Evolutionary conservation across 2,888 invertebrate genomes (phyloP).

Genomic region (Drosophila atripex): DNA sequence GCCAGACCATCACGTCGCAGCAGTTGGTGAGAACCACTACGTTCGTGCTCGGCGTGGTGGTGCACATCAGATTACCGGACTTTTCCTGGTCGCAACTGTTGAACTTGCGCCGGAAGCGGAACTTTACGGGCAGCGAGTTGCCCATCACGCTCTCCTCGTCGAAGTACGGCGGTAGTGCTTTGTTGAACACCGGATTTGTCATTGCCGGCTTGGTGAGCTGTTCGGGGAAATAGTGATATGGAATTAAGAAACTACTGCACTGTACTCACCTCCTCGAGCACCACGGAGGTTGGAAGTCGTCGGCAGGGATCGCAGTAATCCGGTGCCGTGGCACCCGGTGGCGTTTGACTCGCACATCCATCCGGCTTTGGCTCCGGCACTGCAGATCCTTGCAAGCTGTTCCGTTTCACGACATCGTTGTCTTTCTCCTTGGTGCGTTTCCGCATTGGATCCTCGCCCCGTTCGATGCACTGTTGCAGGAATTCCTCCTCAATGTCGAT

Average conservation of each 20-base stretch:
- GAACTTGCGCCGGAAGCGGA: conserved; percentile 60
- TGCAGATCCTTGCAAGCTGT: neutral
- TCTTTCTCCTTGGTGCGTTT: conserved; percentile 1
- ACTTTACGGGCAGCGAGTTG: conserved; percentile 56
- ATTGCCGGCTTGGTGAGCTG: conserved; percentile 58
- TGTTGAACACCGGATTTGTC: conserved; percentile 50
- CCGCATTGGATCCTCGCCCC: conserved; percentile 17
- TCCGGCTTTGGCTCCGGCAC: conserved; percentile 12
- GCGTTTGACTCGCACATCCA: conserved; percentile 48
- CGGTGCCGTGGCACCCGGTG: conserved; percentile 15
- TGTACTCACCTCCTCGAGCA: conserved; percentile 61
- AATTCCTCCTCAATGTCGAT: conserved; percentile 69
- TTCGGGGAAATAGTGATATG: too few relatives aligned
- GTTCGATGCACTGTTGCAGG: conserved; percentile 43
- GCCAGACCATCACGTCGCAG: conserved; percentile 70
- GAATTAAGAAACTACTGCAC: neutral
- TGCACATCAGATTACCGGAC: conserved; percentile 48
- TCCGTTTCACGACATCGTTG: neutral
- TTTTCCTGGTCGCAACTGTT: conserved; percentile 55
- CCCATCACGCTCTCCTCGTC: conserved; percentile 71
- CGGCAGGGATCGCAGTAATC: conserved; percentile 61
- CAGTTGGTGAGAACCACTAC: conserved; percentile 64
- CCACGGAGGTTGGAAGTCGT: conserved; percentile 55
- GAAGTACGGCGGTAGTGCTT: conserved; percentile 46
- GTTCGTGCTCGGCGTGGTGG: conserved; percentile 60